These are phyloP conservation scores for Latrodectus geometricus DNA, from an alignment of 1,140 invertebrate genomes.

Conservation along the genomic window DNA sequence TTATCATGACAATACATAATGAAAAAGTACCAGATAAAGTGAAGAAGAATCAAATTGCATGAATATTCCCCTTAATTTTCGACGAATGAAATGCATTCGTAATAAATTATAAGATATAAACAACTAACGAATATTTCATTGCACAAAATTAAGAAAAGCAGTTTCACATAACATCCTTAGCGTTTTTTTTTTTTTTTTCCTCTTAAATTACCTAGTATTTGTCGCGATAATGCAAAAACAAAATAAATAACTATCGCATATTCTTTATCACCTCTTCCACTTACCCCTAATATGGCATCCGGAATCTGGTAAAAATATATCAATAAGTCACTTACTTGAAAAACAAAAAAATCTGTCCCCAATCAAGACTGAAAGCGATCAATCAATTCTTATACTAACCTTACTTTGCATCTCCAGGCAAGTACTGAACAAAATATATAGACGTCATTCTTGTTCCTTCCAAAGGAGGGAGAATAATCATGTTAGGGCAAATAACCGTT, in stretches of 20 bases:
- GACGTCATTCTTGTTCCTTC: conserved; percentile 3
- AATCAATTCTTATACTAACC: conserved; percentile 45
- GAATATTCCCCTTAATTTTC: too few relatives aligned
- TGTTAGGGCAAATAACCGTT: conserved; percentile 5
- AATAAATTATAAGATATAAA: too few relatives aligned
- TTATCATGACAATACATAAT: too few relatives aligned
- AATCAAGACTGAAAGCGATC: conserved; percentile 30
- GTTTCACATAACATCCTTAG: too few relatives aligned
- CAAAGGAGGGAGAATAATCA: not conserved
- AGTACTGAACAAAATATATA: conserved; percentile 21
- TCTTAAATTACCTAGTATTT: not conserved
- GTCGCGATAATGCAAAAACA: not conserved
- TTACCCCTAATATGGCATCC: conserved; percentile 17
- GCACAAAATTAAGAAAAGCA: too few relatives aligned
- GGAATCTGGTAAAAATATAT: conserved; percentile 9
- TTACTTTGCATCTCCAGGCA: not conserved
- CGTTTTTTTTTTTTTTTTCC: too few relatives aligned
- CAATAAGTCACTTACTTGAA: conserved; percentile 47
- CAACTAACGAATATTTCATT: too few relatives aligned
- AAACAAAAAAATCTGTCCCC: conserved; percentile 20
- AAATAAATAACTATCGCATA: not conserved
- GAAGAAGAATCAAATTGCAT: too few relatives aligned
- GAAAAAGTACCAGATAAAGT: too few relatives aligned
- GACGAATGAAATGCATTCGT: too few relatives aligned
- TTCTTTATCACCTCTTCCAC: not conserved